Percentiles rank a stretch among this genome's conserved stretches.
These are phyloP conservation scores for Xiphydria camelus DNA, from an alignment of 2,888 invertebrate species.

Conservation along the genomic window DNA sequence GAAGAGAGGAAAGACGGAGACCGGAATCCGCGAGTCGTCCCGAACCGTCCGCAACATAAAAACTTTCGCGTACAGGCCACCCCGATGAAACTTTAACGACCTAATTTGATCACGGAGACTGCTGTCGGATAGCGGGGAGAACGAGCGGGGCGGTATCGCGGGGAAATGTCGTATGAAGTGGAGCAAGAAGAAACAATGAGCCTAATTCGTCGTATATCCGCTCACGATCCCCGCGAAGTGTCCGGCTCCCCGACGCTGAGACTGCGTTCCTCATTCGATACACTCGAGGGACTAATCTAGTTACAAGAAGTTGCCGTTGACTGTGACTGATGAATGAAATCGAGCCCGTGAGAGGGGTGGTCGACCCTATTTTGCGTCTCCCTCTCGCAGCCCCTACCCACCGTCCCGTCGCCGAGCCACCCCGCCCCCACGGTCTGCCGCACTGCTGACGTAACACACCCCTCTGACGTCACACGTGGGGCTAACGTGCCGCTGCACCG, in stretches of 20 bases:
- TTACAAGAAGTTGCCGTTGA: conserved; percentile 21
- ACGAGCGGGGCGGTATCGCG: too few species aligned
- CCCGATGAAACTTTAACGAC: conserved; percentile 26
- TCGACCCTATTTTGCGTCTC: conserved; percentile 43
- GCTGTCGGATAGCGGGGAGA: too few species aligned
- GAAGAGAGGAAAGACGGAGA: too few species aligned
- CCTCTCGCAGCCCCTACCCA: conserved; percentile 10
- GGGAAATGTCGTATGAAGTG: too few species aligned
- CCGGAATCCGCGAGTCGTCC: too few species aligned
- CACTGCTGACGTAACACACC: conserved; percentile 42
- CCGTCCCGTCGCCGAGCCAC: conserved; percentile 10
- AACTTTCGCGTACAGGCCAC: too few species aligned
- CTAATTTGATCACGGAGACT: conserved; percentile 24
- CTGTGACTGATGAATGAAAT: conserved; percentile 48
- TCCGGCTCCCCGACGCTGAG: too few species aligned
- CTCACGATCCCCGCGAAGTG: too few species aligned
- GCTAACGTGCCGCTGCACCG: conserved; percentile 26
- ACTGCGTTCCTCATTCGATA: conserved; percentile 8
- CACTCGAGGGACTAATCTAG: conserved; percentile 18
- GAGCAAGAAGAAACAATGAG: too few species aligned
- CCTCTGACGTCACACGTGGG: conserved; percentile 40
- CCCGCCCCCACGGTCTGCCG: conserved; percentile 34
- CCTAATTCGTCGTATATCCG: too few species aligned
- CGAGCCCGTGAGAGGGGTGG: conserved; percentile 34
- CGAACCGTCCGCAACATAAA: too few species aligned